These are phyloP conservation scores for Philypnodon macrostomus DNA, from an alignment of 2,797 vertebrate genomes.

Conservation along the genomic window DNA sequence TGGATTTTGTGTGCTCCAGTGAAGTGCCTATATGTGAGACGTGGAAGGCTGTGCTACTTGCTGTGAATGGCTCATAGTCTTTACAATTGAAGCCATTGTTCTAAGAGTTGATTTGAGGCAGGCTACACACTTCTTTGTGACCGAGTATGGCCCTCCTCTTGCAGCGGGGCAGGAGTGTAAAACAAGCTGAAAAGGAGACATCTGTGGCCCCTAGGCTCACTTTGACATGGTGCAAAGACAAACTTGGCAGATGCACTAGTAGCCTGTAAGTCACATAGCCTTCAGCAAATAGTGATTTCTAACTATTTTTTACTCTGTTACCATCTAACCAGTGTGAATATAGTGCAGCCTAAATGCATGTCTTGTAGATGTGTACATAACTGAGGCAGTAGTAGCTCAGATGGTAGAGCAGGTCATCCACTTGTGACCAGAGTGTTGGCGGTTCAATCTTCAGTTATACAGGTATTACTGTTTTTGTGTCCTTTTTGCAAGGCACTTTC, in stretches of 20 bases:
- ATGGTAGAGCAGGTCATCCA: no score
- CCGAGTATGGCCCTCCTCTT: slow-evolving; percentile 11
- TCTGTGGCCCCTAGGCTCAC: slow-evolving; percentile 53
- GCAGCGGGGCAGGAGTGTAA: slow-evolving; percentile 24
- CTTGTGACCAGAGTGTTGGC: no score
- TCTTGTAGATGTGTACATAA: no score
- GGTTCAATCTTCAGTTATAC: no score
- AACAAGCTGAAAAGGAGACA: slow-evolving; percentile 47
- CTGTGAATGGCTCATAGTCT: slow-evolving; percentile 38
- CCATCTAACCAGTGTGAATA: no score
- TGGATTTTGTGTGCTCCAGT: slow-evolving; percentile 26
- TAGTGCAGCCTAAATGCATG: no score
- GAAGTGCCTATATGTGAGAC: slow-evolving; percentile 19
- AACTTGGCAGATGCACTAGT: slow-evolving; percentile 15
- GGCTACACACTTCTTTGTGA: slow-evolving; percentile 18
- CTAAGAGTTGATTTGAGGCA: slow-evolving; percentile 9
- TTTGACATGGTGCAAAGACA: slow-evolving; percentile 28
- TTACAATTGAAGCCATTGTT: slow-evolving; percentile 69
- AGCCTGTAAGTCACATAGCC: no score
- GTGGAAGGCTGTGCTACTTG: slow-evolving; percentile 41
- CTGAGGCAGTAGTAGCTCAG: no score
- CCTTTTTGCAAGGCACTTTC: no score
- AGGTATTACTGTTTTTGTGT: no score
- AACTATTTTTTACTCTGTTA: no score
- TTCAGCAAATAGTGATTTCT: slow-evolving; percentile 11